phyloP scores from a whole-genome alignment of 2,113 vertebrate species.

The Hypomesus transpacificus region DNA sequence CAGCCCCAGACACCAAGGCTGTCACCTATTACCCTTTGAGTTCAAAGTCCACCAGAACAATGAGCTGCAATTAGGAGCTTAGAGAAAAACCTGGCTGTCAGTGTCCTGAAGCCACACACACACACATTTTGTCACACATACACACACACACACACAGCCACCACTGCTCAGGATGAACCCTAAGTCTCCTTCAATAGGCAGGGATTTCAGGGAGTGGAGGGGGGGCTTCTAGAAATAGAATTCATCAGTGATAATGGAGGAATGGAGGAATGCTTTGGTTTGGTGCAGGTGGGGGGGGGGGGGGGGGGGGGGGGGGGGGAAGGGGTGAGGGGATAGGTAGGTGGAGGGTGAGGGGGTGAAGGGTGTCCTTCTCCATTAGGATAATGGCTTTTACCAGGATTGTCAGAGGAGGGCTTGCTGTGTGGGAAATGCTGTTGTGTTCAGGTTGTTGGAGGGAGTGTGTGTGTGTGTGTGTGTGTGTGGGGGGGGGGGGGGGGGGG shows the following conservation, averaged over 20 bases:
- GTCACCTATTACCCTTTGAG: constrained; percentile 50
- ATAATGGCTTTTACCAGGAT: no score
- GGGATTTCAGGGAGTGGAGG: neutral
- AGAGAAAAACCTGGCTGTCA: constrained; percentile 57
- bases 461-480: no score
- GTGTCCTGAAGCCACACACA: constrained; percentile 26
- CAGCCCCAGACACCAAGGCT: constrained; percentile 43
- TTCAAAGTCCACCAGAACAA: constrained; percentile 76
- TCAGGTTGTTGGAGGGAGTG: no score
- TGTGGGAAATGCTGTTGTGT: no score
- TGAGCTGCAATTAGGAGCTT: constrained; percentile 70
- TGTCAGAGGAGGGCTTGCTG: no score
- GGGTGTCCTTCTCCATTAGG: no score
- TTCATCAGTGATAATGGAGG: constrained; percentile 10
- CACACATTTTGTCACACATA: neutral
- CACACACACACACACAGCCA: constrained; percentile 28
- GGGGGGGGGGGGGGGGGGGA: neutral
- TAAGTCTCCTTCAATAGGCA: neutral
- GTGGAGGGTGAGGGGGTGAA: no score
- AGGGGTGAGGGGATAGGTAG: neutral
- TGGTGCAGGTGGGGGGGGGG: neutral
- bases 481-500: no score
- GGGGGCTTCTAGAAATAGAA: neutral
- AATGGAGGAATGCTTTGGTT: neutral
- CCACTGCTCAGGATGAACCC: neutral